phyloP scores from a whole-genome alignment of 2,113 vertebrate species.

The Excalfactoria chinensis region DNA sequence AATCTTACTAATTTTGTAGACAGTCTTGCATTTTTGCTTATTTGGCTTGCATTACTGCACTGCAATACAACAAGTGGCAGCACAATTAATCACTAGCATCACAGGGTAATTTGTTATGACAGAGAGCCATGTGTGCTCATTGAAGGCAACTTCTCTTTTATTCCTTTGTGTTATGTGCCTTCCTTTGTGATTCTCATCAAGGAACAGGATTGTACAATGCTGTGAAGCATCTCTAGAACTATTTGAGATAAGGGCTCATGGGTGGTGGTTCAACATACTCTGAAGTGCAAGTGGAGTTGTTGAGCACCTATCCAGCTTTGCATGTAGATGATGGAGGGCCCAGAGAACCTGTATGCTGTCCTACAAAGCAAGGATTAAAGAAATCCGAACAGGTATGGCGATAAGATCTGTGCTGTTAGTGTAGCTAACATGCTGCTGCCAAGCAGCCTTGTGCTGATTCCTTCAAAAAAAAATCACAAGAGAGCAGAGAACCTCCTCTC shows the following conservation, averaged over 20 bases:
- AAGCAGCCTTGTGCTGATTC: background rate
- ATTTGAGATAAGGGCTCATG: background rate
- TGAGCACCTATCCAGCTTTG: background rate
- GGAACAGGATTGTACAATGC: background rate
- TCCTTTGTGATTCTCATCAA: slow-evolving; percentile 26
- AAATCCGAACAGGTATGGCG: background rate
- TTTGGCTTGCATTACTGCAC: slow-evolving; percentile 55
- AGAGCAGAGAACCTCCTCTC: background rate
- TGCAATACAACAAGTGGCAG: slow-evolving; percentile 50
- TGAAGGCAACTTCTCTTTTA: slow-evolving; percentile 59
- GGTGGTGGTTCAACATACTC: background rate
- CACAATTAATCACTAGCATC: slow-evolving; percentile 69
- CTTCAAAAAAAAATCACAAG: background rate
- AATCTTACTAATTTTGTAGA: slow-evolving; percentile 56
- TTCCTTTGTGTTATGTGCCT: slow-evolving; percentile 26
- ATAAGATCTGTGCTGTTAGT: background rate
- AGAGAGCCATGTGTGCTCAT: slow-evolving; percentile 58
- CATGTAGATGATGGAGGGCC: background rate
- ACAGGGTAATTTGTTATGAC: slow-evolving; percentile 71
- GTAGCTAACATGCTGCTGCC: fast-evolving
- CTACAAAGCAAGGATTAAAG: background rate
- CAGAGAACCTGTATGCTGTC: background rate
- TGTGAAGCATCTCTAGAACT: background rate
- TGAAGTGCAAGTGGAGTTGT: background rate
- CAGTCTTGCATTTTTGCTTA: slow-evolving; percentile 48